Evolutionary conservation across 2,113 vertebrate species (phyloP), one percentile per base, ranked within the genome.

Genomic region (Microtus richardsoni): DNA sequence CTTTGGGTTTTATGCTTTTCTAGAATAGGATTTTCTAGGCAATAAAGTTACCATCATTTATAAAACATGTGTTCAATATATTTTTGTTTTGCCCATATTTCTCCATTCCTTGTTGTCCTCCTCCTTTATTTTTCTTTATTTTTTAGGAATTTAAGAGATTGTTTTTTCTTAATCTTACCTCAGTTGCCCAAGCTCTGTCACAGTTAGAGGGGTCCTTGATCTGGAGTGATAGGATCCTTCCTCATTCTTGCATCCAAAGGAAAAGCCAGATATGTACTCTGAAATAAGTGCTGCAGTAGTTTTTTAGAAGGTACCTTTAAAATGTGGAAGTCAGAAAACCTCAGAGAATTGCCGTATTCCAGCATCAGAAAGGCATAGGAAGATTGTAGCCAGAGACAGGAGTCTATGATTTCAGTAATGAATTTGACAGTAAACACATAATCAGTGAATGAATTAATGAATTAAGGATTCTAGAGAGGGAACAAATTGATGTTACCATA

Each of bases 361-460:
- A 71, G 41, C 19, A 10, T 58, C 19, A 68, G 16, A 93, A 86
- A 87, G 36, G 12, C 3, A 64, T 44, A 39, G 21, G 66, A 52
- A 94, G 64, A 66, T 89, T 91, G n/a, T 91, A 71, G 36, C 54
- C 85, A 30, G 52, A 47, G 47, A 82, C 2, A 22, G 33, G 71
- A 84, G 33, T 54, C 49, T 79, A 80, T 64, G 54, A 97, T 94
- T 89, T 94, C 44, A 88, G 47, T 91, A 68, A 94, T 33, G 83
- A 80, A 68, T 66, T 94, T 77, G 30, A 90, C 44, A 64, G 21
- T 80, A 17, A 94, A 71, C 75, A 89, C 52, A 83, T 68, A 77
- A 73, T 95, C 85, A 95, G 49, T 86, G 33, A 91, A 77, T 88
- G 90, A 93, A 89, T 41, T 11, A 91, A 77, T 88, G 88, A 93